These are phyloP conservation scores for Gymnothorax javanicus DNA, from an alignment of 2,797 vertebrate species.

Conservation along the genomic window DNA sequence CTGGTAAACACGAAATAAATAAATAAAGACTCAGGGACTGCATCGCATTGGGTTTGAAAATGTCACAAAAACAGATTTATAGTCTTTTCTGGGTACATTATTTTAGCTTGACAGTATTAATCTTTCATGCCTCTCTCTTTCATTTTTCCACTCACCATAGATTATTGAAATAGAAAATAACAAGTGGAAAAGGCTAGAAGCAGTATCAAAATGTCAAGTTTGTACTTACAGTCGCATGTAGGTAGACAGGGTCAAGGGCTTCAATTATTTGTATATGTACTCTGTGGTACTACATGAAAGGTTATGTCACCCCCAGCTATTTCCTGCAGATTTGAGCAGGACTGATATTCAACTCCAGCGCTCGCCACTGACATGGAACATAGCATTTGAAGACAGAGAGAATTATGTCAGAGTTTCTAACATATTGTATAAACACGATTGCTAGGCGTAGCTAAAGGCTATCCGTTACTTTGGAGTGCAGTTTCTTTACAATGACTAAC, in stretches of 20 bases:
- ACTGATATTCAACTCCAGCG: conserved; percentile 77
- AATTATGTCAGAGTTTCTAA: conserved; percentile 72
- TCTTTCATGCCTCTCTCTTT: conserved; percentile 93
- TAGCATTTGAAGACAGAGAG: conserved; percentile 72
- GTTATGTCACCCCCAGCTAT: conserved; percentile 98
- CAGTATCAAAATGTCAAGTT: conserved; percentile 99
- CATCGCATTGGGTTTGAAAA: conserved; percentile 85
- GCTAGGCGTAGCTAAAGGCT: conserved; percentile 73
- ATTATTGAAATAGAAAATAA: conserved; percentile 99
- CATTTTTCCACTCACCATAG: conserved; percentile 88
- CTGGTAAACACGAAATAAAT: conserved; percentile 63
- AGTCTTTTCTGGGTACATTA: conserved; percentile 95
- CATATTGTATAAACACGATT: conserved; percentile 71
- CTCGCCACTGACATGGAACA: conserved; percentile 83
- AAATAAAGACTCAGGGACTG: conserved; percentile 67
- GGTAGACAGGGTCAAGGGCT: conserved; percentile 98
- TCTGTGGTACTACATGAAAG: conserved; percentile 91
- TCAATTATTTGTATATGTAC: conserved; percentile 99
- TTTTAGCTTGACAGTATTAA: conserved; percentile 99
- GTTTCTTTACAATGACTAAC: conserved; percentile 63
- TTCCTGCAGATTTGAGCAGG: conserved; percentile 87
- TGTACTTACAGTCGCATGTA: conserved; percentile 97
- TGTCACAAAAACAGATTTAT: conserved; percentile 99
- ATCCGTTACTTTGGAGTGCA: conserved; percentile 47
- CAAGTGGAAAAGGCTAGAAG: conserved; percentile 87